Conservation (phyloP, 2,888 invertebrate genomes). For the Oscheius sp. region DNA sequence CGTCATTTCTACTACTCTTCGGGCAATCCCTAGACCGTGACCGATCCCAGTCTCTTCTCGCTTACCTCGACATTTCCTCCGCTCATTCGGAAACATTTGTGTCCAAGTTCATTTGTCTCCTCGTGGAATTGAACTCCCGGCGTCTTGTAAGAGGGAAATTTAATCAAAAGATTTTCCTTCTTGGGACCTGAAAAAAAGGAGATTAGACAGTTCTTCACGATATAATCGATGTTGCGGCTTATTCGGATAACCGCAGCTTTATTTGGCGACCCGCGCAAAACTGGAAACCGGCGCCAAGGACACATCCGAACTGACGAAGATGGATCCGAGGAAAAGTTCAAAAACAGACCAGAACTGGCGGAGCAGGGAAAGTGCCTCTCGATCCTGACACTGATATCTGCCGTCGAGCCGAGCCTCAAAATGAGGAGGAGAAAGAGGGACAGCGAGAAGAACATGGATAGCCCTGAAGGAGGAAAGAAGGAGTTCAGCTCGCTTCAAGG, state of each 20-base stretch:
- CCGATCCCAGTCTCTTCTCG: neutral
- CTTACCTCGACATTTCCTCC: conserved; percentile 71
- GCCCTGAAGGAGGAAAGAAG: conserved; percentile 3
- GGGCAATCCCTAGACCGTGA: neutral
- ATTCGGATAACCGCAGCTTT: conserved; percentile 19
- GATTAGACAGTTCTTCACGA: neutral
- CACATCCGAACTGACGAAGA: conserved; percentile 14
- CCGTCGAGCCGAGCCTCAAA: conserved; percentile 39
- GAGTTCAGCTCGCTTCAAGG: conserved; percentile 16
- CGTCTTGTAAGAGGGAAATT: conserved; percentile 71
- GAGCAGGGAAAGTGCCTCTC: conserved; percentile 73
- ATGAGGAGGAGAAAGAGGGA: conserved; percentile 37
- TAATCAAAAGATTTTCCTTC: conserved; percentile 66
- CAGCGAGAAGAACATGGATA: conserved; percentile 13
- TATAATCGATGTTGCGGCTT: conserved; percentile 11
- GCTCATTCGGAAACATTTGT: conserved; percentile 72
- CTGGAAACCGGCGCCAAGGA: conserved; percentile 20
- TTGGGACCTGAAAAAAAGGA: conserved; percentile 55
- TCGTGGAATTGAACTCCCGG: conserved; percentile 61
- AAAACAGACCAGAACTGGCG: conserved; percentile 64
- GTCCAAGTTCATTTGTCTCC: conserved; percentile 54
- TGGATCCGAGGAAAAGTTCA: conserved; percentile 14
- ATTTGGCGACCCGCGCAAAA: conserved; percentile 19
- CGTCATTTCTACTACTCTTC: conserved; percentile 11
- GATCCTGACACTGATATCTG: conserved; percentile 69